Base-by-base conservation (phyloP, 2,797 vertebrate genomes). In the Gymnothorax reevesii region DNA sequence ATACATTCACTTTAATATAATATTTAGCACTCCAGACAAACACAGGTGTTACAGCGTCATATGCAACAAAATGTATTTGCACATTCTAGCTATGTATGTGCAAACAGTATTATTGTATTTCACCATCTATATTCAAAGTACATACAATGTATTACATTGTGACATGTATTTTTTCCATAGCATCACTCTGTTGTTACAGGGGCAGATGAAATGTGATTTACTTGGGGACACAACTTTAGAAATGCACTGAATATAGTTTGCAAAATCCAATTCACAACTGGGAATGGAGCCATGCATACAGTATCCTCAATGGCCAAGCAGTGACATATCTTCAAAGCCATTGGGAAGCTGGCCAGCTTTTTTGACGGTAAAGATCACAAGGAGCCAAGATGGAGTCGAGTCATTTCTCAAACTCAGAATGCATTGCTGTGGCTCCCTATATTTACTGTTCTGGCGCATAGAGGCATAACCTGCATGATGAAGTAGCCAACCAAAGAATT, bases 331-430 rank as follows among this genome's bases (percentile, higher is more conserved):
- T 80, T 80, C 17, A 55, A 20, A 22, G 77, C 49, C n/a, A 9
- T 54, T 22, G 52, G 77, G 77, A 80, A 55, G 7, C 77, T 80
- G 77, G 55, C 77, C 77, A 49, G 55, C 20, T 80, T 80, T 80
- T 55, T 49, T 80, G 77, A 55, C 77, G 10, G 49, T 49, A 22
- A 20, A 52, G 77, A 80, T 80, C 52, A 80, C 20, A 55, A 8
- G 4, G 49, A 80, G 77, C 77, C 77, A 55, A 80, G 77, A 80
- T 13, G 52, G 17, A 10, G 77, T 22, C n/a, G 15, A 80, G 77
- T 80, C 77, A 80, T 55, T 55, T 49, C 77, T 80, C 77, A 13
- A 25, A 3, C 77, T n/a, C 52, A 2, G 20, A 55, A 55, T 9
- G 77, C 52, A 55, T 42, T 22, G 77, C 77, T 55, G 77, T 55